phyloP scores from a whole-genome alignment of 2,113 vertebrate species.

The Abramis brama region DNA sequence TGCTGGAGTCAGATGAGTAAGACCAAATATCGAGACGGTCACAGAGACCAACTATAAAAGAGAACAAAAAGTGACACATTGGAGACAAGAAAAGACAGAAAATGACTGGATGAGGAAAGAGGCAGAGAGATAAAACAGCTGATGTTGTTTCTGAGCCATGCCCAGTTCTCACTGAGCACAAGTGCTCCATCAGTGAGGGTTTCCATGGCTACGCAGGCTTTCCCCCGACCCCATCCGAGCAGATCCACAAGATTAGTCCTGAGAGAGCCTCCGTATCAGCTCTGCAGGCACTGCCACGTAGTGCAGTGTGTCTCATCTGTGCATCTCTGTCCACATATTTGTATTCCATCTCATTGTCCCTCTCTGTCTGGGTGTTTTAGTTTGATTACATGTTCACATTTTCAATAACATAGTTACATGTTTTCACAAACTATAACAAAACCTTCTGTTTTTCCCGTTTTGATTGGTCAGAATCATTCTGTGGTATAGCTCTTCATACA shows the following conservation, averaged over 20 bases:
- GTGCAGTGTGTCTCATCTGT: slow-evolving; percentile 19
- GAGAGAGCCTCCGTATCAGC: slow-evolving; percentile 69
- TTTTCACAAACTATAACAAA: background rate
- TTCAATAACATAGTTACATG: background rate
- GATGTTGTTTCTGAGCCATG: slow-evolving; percentile 58
- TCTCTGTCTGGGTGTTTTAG: slow-evolving; percentile 32
- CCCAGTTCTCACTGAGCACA: slow-evolving; percentile 60
- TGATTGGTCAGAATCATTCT: no score
- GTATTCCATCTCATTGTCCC: background rate
- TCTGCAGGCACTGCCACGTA: slow-evolving; percentile 71
- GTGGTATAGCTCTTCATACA: background rate
- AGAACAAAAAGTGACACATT: background rate
- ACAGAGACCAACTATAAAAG: background rate
- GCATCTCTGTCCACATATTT: background rate
- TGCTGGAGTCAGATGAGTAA: background rate
- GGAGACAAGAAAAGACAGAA: background rate
- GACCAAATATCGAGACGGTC: background rate
- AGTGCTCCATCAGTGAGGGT: slow-evolving; percentile 70
- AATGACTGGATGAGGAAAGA: slow-evolving; percentile 10
- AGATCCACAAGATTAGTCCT: slow-evolving; percentile 73
- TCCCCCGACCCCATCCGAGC: slow-evolving; percentile 71
- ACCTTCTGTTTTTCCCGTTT: no score
- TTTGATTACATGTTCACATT: background rate
- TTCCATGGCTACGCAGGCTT: slow-evolving; percentile 71
- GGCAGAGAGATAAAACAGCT: slow-evolving; percentile 42